Percentiles rank a stretch among this genome's conserved stretches.
phyloP scores from a whole-genome alignment of 1,140 invertebrate species.

The Cecropterus lyciades region DNA sequence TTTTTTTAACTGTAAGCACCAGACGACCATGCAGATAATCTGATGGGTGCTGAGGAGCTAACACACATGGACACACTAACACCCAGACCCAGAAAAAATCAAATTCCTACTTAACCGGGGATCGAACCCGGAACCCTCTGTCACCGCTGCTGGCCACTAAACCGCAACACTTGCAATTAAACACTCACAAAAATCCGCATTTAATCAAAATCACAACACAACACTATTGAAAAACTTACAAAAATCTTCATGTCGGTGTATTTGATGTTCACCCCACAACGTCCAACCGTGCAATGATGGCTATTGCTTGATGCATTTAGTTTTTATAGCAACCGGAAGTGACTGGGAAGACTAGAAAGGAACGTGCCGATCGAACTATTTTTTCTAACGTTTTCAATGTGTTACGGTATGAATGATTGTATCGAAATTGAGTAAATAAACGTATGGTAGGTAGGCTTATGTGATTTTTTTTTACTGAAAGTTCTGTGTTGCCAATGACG shows the following conservation, averaged over 20 bases:
- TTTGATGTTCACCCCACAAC: constrained; percentile 47
- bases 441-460: background rate
- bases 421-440: background rate
- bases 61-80: no score
- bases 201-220: background rate
- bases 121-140: background rate
- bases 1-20: no score
- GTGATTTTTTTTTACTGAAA: background rate
- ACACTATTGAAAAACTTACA: constrained; percentile 60
- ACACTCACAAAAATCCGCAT: background rate
- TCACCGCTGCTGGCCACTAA: background rate
- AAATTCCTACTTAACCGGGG: no score
- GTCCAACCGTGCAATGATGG: constrained; percentile 59
- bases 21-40: no score
- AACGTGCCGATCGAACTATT: constrained; percentile 34
- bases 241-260: constrained; percentile 72
- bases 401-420: constrained; percentile 18
- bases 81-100: no score
- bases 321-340: constrained; percentile 77
- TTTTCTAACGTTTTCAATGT: constrained; percentile 22
- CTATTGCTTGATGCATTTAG: constrained; percentile 57
- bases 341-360: constrained; percentile 66
- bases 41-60: no score
- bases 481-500: background rate
- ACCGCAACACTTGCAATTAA: background rate